Base-by-base conservation (phyloP, 1,140 invertebrate species). In the Drosophila bocqueti region DNA sequence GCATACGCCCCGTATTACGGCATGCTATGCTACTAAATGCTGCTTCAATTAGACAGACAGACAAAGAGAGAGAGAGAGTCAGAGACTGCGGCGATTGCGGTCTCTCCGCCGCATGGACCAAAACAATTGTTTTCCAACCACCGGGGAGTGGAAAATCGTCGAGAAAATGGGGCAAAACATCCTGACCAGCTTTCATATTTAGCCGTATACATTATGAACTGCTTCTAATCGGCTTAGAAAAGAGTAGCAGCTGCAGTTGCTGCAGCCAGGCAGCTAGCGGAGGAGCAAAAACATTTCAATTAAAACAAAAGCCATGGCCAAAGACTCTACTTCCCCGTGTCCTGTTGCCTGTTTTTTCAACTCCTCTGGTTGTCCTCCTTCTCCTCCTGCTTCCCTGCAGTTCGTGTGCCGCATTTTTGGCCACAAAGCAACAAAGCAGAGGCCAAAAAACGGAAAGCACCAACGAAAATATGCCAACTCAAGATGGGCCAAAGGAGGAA, bases 251-350 rank as follows among this genome's bases (percentile, higher is more conserved):
- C 55, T 52, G 72, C 72, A 60, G 68, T 36, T 54, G 42, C 60
- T 38, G 50, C 54, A 57, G 34, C 46, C 50, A 21, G 50, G 11
- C 50, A 54, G n/a, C 18, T 47, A 72, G 40, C 45, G 57, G 49
- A 83, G 68, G 38, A 72, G 73, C 66, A 83, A 84, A 89, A 89
- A 78, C 83, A 87, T 86, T 87, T 80, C 84, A 89, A 87, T 87
- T 87, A 87, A 84, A 89, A 78, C 84, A 81, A 87, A 73, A 84
- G 68, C 73, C 75, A 77, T 83, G 72, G 69, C 67, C 75, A 68
- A 84, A 73, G 67, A 73, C 67, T 73, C 68, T 34, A 31, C 52
- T 29, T 26, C 10, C 24, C 52, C 45, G 29, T 40, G 21, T 40
- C 52, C 52, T 38, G 52, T 55, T 55, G 52, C 52, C 34, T 40